Percentiles rank a stretch among this genome's conserved stretches.
Evolutionary conservation across 37 sponge, comb jelly and placozoan species (phyloP).

Genomic region (Aphrocallistes beatrix): DNA sequence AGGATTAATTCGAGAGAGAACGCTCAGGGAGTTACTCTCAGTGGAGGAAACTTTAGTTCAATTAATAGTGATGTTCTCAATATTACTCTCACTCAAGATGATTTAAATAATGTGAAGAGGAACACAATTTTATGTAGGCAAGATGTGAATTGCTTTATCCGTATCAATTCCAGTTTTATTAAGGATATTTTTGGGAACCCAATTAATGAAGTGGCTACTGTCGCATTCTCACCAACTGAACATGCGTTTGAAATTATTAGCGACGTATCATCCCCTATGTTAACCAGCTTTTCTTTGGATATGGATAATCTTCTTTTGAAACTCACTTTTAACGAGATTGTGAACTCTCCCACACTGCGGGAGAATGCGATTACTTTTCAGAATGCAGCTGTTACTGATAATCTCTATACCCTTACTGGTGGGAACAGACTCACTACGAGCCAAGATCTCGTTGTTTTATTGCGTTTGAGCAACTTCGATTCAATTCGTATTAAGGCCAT

Average conservation of each 20-base stretch:
- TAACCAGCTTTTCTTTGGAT: slow-evolving; percentile 2
- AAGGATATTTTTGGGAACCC: slow-evolving; percentile 50
- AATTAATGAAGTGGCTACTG: slow-evolving; percentile 28
- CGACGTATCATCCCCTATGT: not conserved
- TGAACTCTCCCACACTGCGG: slow-evolving; percentile 15
- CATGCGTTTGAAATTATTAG: not conserved
- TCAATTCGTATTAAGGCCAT: slow-evolving; percentile 47
- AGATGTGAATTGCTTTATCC: slow-evolving; percentile 33
- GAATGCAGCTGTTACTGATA: not conserved
- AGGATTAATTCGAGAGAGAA: not conserved
- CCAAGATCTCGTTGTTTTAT: slow-evolving; percentile 26
- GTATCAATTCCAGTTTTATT: slow-evolving; percentile 38
- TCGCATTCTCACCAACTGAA: not conserved
- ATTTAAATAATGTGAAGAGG: not conserved
- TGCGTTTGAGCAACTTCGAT: slow-evolving; percentile 51
- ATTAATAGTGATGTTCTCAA: not conserved
- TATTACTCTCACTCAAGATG: slow-evolving; percentile 24
- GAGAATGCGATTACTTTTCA: slow-evolving; percentile 20
- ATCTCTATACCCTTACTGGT: slow-evolving; percentile 8
- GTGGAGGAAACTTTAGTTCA: slow-evolving; percentile 22
- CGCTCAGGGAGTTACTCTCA: slow-evolving; percentile 23
- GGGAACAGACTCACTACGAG: slow-evolving; percentile 34
- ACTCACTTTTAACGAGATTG: slow-evolving; percentile 27
- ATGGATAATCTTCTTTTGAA: not conserved
- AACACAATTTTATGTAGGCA: not conserved